A percentile compares a stretch with the other conserved stretches of the same genome.
Conservation (phyloP, 2,888 invertebrate species). For the Biston betularia region DNA sequence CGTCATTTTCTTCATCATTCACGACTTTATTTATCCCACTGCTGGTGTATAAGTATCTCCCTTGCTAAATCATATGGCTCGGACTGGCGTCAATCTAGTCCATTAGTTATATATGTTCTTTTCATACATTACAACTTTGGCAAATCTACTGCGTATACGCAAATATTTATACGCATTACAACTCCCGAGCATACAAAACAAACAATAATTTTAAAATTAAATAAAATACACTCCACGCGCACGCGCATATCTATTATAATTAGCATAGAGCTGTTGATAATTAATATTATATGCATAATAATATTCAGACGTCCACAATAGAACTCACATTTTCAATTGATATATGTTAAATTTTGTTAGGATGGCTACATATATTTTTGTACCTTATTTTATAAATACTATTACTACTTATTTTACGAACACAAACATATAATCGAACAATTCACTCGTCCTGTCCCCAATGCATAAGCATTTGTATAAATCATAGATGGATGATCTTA, state of each 20-base stretch:
- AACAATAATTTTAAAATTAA: neutral
- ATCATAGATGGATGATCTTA: conserved; percentile 54
- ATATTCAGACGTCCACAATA: neutral
- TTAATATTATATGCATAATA: neutral
- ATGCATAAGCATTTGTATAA: conserved; percentile 64
- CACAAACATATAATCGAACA: conserved; percentile 50
- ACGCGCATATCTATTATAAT: conserved; percentile 4
- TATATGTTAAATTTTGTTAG: neutral
- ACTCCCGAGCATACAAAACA: neutral
- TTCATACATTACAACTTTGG: no score
- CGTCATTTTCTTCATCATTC: no score
- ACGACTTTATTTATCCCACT: no score
- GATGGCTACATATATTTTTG: neutral
- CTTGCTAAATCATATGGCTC: no score
- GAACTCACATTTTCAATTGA: neutral
- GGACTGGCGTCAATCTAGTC: no score
- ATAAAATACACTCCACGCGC: neutral
- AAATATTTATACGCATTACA: no score
- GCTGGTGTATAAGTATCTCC: no score
- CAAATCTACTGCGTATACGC: no score
- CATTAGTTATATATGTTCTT: no score
- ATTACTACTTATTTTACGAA: no score
- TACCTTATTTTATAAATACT: no score
- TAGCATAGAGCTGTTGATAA: neutral
- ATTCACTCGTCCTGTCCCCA: conserved; percentile 58